phyloP scores from a whole-genome alignment of 2,113 vertebrate species.

The Uria aalge region DNA sequence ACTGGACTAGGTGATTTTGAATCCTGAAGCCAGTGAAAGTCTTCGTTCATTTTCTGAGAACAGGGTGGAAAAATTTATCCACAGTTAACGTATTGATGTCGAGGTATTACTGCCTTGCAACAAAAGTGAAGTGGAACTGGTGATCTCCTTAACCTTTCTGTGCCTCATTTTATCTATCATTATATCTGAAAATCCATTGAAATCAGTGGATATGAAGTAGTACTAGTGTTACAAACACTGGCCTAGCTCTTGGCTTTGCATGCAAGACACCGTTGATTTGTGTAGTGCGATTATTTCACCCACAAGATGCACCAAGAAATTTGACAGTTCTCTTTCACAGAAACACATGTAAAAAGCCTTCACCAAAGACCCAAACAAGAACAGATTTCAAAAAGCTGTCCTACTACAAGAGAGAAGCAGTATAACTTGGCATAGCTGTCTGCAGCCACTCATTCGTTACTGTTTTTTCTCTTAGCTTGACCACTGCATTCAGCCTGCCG shows the following conservation, averaged over 20 bases:
- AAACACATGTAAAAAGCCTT: neutral
- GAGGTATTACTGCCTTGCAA: neutral
- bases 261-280: neutral
- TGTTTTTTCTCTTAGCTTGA: slow-evolving; percentile 81
- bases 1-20: neutral
- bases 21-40: neutral
- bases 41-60: neutral
- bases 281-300: neutral
- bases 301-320: neutral
- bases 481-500: slow-evolving; percentile 97
- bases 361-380: neutral
- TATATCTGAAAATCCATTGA: neutral
- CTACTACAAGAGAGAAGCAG: neutral
- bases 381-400: neutral
- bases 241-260: neutral
- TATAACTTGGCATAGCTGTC: neutral
- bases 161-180: neutral
- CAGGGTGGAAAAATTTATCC: neutral
- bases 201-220: fast-evolving
- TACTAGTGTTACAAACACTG: neutral
- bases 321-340: neutral
- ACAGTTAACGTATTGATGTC: neutral
- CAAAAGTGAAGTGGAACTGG: neutral
- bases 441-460: neutral
- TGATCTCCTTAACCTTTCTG: neutral